Percentiles rank a stretch among this genome's conserved stretches.
phyloP scores from a whole-genome alignment of 2,888 invertebrate genomes.

The Caenorhabditis imperialis region DNA sequence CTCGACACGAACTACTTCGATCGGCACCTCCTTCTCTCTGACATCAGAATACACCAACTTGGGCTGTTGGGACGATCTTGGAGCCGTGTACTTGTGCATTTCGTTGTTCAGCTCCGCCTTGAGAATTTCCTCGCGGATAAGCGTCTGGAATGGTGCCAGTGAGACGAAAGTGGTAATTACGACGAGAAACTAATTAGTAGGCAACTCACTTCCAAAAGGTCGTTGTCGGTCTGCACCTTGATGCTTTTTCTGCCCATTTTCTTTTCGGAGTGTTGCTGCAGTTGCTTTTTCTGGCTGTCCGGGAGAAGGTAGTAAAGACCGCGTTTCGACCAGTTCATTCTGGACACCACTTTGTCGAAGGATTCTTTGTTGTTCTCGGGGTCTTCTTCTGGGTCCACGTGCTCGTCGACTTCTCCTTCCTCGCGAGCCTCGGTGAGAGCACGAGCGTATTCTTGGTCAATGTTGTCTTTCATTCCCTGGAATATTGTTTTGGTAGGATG shows the following conservation, averaged over 20 bases:
- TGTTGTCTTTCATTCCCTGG: constrained; percentile 73
- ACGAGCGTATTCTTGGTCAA: constrained; percentile 74
- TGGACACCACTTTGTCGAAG: constrained; percentile 63
- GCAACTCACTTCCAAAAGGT: constrained; percentile 59
- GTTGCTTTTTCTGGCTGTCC: constrained; percentile 61
- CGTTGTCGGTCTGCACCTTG: constrained; percentile 62
- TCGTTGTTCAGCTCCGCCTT: constrained; percentile 66
- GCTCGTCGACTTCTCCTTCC: constrained; percentile 61
- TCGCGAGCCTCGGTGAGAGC: constrained; percentile 71
- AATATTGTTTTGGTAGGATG: too few species aligned
- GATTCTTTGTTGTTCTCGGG: constrained; percentile 38
- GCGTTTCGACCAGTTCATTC: constrained; percentile 72
- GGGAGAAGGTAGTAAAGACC: constrained; percentile 74
- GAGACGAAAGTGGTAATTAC: constrained; percentile 8
- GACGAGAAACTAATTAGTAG: neutral
- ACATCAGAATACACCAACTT: constrained; percentile 52
- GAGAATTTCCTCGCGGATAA: constrained; percentile 64
- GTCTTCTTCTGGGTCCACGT: constrained; percentile 40
- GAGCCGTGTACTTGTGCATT: constrained; percentile 52
- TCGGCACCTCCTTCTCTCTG: constrained; percentile 54
- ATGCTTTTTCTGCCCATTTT: constrained; percentile 55
- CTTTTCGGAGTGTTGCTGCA: constrained; percentile 57
- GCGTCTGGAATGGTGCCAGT: constrained; percentile 43
- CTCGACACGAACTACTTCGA: constrained; percentile 55
- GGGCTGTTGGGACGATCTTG: constrained; percentile 46